These are phyloP conservation scores for Tenodera sinensis DNA, from an alignment of 2,888 invertebrate species.

Conservation along the genomic window DNA sequence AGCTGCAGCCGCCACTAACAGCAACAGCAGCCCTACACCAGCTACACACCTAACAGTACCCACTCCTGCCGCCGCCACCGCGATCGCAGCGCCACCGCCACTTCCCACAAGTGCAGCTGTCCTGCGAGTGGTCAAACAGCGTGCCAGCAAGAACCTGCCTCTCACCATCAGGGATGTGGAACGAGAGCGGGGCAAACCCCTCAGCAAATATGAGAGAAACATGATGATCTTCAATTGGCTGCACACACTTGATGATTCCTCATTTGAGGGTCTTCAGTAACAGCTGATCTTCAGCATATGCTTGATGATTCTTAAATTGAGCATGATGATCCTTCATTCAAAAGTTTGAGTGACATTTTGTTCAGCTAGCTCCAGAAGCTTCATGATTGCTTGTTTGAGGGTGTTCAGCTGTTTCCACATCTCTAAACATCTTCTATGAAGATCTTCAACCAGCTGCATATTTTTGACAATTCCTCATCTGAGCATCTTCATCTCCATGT, in stretches of 20 bases:
- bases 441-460: no score
- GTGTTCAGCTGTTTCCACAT: no score
- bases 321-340: no score
- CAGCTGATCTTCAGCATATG: no score
- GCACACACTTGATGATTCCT: conserved; percentile 76
- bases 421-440: no score
- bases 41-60: conserved; percentile 37
- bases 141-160: conserved; percentile 50
- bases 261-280: conserved; percentile 45
- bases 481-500: no score
- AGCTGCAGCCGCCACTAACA: conserved; percentile 43
- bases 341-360: no score
- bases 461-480: no score
- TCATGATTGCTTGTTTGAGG: no score
- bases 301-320: no score
- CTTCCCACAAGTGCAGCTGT: conserved; percentile 42
- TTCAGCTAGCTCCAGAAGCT: no score
- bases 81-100: conserved; percentile 38
- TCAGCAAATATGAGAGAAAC: conserved; percentile 87
- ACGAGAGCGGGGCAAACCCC: conserved; percentile 74
- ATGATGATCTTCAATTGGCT: conserved; percentile 96
- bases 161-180: conserved; percentile 77
- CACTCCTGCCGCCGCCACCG: conserved; percentile 40
- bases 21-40: conserved; percentile 33
- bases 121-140: conserved; percentile 45